Percentiles rank a stretch among this genome's conserved stretches.
Conservation (phyloP, 2,888 invertebrate species). For the Limnephilus marmoratus region DNA sequence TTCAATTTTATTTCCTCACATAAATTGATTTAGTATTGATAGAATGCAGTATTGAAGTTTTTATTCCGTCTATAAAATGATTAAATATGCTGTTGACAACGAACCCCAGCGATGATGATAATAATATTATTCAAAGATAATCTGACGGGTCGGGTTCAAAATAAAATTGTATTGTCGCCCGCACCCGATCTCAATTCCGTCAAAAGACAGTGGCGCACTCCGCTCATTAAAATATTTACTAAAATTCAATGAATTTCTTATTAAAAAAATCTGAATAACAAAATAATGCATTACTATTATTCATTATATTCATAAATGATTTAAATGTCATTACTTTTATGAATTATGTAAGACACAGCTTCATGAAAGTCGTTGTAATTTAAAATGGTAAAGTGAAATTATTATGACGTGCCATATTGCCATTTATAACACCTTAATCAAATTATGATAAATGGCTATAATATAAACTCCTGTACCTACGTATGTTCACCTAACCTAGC, state of each 20-base stretch:
- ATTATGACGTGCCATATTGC: no score
- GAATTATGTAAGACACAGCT: neutral
- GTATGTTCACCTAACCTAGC: no score
- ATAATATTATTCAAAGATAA: conserved; percentile 21
- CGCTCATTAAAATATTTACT: neutral
- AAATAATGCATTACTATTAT: neutral
- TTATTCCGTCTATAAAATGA: neutral
- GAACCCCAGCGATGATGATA: neutral
- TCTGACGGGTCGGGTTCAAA: conserved; percentile 26
- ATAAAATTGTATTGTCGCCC: conserved; percentile 17
- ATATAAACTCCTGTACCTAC: no score
- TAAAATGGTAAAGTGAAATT: no score
- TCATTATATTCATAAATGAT: neutral
- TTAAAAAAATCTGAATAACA: neutral
- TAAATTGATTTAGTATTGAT: neutral
- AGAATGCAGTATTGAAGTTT: neutral
- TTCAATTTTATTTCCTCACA: neutral
- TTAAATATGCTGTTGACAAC: conserved; percentile 14
- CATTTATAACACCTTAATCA: no score
- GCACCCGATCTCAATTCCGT: neutral
- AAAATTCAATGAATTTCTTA: neutral
- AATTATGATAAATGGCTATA: no score
- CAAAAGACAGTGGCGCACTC: neutral
- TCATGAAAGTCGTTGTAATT: no score
- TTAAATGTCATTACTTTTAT: neutral